These are phyloP conservation scores for Epiperipatus broadwayi DNA, from an alignment of 2,888 invertebrate species.

Conservation along the genomic window DNA sequence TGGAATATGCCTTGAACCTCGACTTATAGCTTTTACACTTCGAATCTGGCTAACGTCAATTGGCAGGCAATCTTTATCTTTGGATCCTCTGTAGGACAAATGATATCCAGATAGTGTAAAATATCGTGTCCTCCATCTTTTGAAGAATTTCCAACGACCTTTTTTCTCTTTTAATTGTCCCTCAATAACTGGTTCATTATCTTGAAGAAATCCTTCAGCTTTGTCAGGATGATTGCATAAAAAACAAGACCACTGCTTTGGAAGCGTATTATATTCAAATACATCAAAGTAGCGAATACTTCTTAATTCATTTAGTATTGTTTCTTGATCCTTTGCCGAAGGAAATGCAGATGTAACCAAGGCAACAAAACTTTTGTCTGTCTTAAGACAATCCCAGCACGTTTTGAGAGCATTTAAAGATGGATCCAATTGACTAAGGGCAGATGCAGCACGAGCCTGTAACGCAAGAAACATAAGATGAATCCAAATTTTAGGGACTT, in stretches of 20 bases:
- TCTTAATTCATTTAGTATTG: slow-evolving; percentile 60
- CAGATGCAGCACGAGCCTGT: slow-evolving; percentile 56
- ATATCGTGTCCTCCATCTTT: slow-evolving; percentile 77
- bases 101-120: slow-evolving; percentile 83
- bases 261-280: slow-evolving; percentile 51
- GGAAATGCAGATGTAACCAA: slow-evolving; percentile 87
- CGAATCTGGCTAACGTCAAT: slow-evolving; percentile 83
- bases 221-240: slow-evolving; percentile 79
- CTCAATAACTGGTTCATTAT: slow-evolving; percentile 68
- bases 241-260: slow-evolving; percentile 65
- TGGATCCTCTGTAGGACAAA: slow-evolving; percentile 49
- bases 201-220: slow-evolving; percentile 57
- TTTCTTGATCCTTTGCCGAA: slow-evolving; percentile 69
- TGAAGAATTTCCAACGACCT: slow-evolving; percentile 71
- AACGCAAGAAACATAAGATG: slow-evolving; percentile 87
- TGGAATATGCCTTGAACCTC: slow-evolving; percentile 66
- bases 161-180: slow-evolving; percentile 79
- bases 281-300: slow-evolving; percentile 77
- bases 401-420: slow-evolving; percentile 65
- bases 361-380: slow-evolving; percentile 68
- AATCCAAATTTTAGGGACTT: slow-evolving; percentile 72
- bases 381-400: slow-evolving; percentile 84
- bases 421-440: slow-evolving; percentile 56
- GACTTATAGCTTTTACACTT: slow-evolving; percentile 70
- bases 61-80: slow-evolving; percentile 37